Evolutionary conservation across 2,888 invertebrate genomes (phyloP).

Genomic region (Lycia hirtaria): DNA sequence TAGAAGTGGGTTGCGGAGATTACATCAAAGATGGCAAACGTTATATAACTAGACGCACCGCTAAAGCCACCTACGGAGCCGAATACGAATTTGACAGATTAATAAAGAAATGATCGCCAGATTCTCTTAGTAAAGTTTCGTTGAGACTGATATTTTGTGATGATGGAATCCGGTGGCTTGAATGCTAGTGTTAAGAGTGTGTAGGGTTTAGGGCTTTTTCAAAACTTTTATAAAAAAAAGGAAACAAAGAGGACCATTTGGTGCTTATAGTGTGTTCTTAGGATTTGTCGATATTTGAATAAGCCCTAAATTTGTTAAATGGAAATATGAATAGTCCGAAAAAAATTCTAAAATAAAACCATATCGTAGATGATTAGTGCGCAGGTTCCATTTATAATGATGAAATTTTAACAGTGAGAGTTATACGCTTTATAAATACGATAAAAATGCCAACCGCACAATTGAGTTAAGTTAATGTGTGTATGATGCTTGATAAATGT

Average conservation of each 20-base stretch:
- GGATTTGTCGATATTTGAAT: slow-evolving; percentile 49
- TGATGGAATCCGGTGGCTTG: slow-evolving; percentile 61
- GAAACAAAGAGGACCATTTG: slow-evolving; percentile 47
- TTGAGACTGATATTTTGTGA: slow-evolving; percentile 82
- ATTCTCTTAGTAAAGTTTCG: slow-evolving; percentile 58
- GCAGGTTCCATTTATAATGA: slow-evolving; percentile 58
- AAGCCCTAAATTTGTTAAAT: slow-evolving; percentile 44
- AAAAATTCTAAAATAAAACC: slow-evolving; percentile 62
- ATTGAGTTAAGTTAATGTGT: slow-evolving; percentile 52
- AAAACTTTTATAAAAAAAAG: slow-evolving; percentile 39
- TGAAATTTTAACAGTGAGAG: slow-evolving; percentile 52
- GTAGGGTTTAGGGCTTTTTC: slow-evolving; percentile 52
- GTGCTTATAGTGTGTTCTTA: slow-evolving; percentile 47
- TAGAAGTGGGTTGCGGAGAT: slow-evolving; percentile 68
- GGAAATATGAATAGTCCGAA: slow-evolving; percentile 38
- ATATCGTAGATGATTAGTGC: slow-evolving; percentile 69
- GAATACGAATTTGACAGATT: slow-evolving; percentile 69
- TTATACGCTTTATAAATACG: slow-evolving; percentile 64
- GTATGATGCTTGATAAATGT: slow-evolving; percentile 36
- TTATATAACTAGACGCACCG: slow-evolving; percentile 68
- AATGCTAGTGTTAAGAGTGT: slow-evolving; percentile 55
- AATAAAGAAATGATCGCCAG: slow-evolving; percentile 75
- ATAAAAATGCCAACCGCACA: slow-evolving; percentile 72
- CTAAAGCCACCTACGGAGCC: slow-evolving; percentile 62
- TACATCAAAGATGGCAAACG: slow-evolving; percentile 68